phyloP scores from a whole-genome alignment of 2,888 invertebrate genomes.

The Gasteruption jaculator region DNA sequence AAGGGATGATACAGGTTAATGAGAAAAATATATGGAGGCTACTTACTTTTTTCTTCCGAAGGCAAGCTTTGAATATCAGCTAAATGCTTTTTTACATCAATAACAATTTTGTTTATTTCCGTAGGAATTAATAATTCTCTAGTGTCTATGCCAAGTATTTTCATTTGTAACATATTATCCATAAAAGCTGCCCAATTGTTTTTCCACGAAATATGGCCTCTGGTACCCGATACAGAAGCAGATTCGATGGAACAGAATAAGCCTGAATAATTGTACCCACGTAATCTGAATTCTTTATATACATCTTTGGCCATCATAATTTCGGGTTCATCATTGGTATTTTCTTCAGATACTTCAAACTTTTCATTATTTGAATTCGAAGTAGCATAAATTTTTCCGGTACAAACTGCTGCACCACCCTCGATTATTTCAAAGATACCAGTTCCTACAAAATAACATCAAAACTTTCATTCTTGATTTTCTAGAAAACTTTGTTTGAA shows the following conservation, averaged over 20 bases:
- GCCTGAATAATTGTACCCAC: constrained; percentile 57
- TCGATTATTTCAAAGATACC: constrained; percentile 60
- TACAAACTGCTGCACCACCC: constrained; percentile 65
- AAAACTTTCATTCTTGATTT: not conserved
- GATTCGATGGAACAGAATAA: constrained; percentile 54
- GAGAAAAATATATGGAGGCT: too few species aligned
- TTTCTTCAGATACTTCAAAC: too few species aligned
- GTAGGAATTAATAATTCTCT: constrained; percentile 58
- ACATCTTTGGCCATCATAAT: constrained; percentile 45
- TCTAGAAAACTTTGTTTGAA: too few species aligned
- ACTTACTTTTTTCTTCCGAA: constrained; percentile 37
- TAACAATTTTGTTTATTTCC: constrained; percentile 55
- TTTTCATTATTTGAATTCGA: constrained; percentile 47
- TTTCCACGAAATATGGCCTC: constrained; percentile 54
- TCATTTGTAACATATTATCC: constrained; percentile 66
- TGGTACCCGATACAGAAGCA: constrained; percentile 49
- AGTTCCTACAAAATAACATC: constrained; percentile 39
- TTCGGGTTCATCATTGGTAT: too few species aligned
- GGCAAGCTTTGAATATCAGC: constrained; percentile 31
- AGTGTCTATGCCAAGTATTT: constrained; percentile 52
- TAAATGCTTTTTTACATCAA: constrained; percentile 54
- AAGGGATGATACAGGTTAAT: too few species aligned
- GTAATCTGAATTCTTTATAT: constrained; percentile 52
- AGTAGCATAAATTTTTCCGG: constrained; percentile 63
- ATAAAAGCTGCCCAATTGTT: constrained; percentile 67